These are phyloP conservation scores for Amphiura filiformis DNA, from an alignment of 35 echinoderm and acorn worm genomes.

Conservation along the genomic window DNA sequence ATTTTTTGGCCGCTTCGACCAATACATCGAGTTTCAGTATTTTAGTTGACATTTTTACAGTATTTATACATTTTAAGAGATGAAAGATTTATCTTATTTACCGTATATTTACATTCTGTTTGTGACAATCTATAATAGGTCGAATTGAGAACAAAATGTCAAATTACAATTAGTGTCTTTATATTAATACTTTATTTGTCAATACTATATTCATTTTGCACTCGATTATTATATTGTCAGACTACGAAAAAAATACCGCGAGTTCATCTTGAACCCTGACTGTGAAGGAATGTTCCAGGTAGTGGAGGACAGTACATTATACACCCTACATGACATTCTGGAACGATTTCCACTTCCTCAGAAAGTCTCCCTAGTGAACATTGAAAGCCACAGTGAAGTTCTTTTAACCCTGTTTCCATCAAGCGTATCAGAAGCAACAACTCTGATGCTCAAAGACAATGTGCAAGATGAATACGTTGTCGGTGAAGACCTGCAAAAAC, in stretches of 20 bases:
- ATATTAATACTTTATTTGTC: too few relatives aligned
- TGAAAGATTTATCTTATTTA: too few relatives aligned
- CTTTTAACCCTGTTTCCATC: neutral
- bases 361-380: neutral
- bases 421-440: neutral
- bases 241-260: neutral
- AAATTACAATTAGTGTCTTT: too few relatives aligned
- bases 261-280: neutral
- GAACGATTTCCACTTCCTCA: neutral
- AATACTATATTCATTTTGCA: neutral
- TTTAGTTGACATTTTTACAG: too few relatives aligned
- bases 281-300: neutral
- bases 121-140: too few relatives aligned
- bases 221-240: too few relatives aligned
- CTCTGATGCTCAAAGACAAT: neutral
- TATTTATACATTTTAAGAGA: too few relatives aligned
- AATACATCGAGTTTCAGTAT: too few relatives aligned
- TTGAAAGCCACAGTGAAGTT: neutral
- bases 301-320: neutral
- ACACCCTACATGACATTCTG: neutral
- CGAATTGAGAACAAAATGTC: too few relatives aligned
- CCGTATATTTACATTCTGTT: too few relatives aligned
- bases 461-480: neutral
- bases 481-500: neutral
- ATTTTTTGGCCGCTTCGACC: too few relatives aligned